phyloP scores from a whole-genome alignment of 2,113 vertebrate species.

The Addax nasomaculatus region DNA sequence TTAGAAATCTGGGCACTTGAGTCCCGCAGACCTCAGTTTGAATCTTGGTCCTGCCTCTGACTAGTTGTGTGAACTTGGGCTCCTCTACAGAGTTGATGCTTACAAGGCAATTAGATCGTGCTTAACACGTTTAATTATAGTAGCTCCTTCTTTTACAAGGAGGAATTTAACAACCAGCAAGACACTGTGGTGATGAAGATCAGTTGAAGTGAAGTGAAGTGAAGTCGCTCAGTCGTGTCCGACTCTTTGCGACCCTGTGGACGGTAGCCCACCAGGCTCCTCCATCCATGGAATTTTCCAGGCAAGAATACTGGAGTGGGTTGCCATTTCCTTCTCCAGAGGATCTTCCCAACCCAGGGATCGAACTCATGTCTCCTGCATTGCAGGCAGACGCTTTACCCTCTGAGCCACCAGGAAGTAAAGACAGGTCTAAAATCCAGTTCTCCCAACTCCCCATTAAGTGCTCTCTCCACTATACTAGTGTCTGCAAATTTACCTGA shows the following conservation, averaged over 20 bases:
- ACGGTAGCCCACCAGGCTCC: too few species aligned
- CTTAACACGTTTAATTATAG: neutral
- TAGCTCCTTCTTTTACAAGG: neutral
- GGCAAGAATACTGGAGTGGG: too few species aligned
- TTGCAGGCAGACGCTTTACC: too few species aligned
- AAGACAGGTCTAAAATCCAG: neutral
- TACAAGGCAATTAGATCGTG: neutral
- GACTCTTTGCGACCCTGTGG: too few species aligned
- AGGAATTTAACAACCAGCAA: neutral
- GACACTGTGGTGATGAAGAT: neutral
- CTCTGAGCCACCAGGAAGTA: neutral
- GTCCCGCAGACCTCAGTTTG: neutral
- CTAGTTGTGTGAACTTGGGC: neutral
- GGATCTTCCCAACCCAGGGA: too few species aligned
- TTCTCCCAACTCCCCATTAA: neutral
- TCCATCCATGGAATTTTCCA: too few species aligned
- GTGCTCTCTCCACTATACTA: neutral
- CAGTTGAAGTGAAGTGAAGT: neutral
- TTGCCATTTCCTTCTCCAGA: too few species aligned
- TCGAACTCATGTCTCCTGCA: too few species aligned
- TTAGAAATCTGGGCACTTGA: neutral
- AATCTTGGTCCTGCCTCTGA: neutral
- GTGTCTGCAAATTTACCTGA: neutral
- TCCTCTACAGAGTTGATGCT: neutral
- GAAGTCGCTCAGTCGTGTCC: too few species aligned